Conservation (phyloP, 2,797 vertebrate genomes). For the Lindbergichthys nudifrons region DNA sequence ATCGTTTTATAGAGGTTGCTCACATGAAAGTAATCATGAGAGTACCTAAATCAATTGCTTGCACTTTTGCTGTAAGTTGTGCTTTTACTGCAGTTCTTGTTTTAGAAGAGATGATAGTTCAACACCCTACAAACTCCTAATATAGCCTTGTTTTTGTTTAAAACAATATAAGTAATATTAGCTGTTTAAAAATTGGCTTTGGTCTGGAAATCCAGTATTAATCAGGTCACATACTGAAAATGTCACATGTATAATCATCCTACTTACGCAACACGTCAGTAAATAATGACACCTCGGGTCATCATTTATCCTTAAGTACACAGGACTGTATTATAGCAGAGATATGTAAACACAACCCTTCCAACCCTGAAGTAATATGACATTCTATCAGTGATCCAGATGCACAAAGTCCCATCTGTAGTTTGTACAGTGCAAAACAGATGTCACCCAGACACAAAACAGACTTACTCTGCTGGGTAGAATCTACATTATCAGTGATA, state of each 20-base stretch:
- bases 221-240: constrained; percentile 29
- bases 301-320: constrained; percentile 36
- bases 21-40: not conserved
- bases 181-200: not conserved
- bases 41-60: not conserved
- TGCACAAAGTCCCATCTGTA: constrained; percentile 27
- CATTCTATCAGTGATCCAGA: constrained; percentile 47
- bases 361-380: constrained; percentile 10
- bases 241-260: constrained; percentile 24
- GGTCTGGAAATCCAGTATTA: not conserved
- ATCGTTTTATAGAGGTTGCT: too few relatives aligned
- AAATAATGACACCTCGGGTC: constrained; percentile 18
- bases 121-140: constrained; percentile 1
- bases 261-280: constrained; percentile 37
- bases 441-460: constrained; percentile 68
- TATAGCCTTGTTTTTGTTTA: not conserved
- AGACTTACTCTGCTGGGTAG: constrained; percentile 47
- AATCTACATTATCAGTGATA: constrained; percentile 50
- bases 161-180: not conserved
- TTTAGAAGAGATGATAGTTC: constrained; percentile 5
- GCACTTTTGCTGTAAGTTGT: not conserved
- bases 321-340: constrained; percentile 28
- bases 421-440: constrained; percentile 58
- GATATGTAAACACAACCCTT: constrained; percentile 48
- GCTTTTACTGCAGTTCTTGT: constrained; percentile 3